Evolutionary conservation across 2,888 invertebrate genomes (phyloP), one percentile per base, ranked within the genome.

Genomic region (Drosophila mulleri): DNA sequence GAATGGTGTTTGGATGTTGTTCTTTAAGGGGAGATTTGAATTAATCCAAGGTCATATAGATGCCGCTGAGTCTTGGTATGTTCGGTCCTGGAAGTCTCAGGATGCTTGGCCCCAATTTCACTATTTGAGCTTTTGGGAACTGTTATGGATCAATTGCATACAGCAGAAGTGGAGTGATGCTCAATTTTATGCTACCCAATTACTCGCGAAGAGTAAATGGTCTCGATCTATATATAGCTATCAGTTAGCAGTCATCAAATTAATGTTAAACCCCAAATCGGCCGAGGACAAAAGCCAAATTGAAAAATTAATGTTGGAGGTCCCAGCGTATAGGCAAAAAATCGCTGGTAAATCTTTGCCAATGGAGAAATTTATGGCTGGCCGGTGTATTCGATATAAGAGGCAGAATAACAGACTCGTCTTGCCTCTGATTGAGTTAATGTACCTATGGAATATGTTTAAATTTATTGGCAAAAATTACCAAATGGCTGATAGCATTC

Each of bases 271-370:
- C 12, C n/a, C 42, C 2, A 39, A 47, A 23, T 32, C 91, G 94
- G 26, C 48, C 3, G 23, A 20, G 7, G 44, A 56, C 0, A 29
- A 42, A 6, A 93, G 9, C 1, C 14, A 60, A 7, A 94, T 96
- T 57, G 94, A 95, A 57, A 94, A 94, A 53, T 93, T 97, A 14
- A 95, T 98, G 94, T 94, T 94, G 20, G 84, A 96, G 83, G 97
- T 97, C 7, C 97, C 98, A 3, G 94, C 94, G 60, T 95, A 96
- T 92, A 98, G 97, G 88, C 97, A 98, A 91, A 95, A 97, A 66
- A 97, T 99, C 63, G 98, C 98, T 37, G 99, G 99, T 0, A 99
- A 99, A 93, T 98, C 98, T 0, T 93, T 99, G 76, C 99, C 99
- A 2, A 96, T 98, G 95, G 99, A 99, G 93, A 99, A 99, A 93